These are phyloP conservation scores for Acrocephalus kingi DNA, from an alignment of 2,113 vertebrate species.

Conservation along the genomic window DNA sequence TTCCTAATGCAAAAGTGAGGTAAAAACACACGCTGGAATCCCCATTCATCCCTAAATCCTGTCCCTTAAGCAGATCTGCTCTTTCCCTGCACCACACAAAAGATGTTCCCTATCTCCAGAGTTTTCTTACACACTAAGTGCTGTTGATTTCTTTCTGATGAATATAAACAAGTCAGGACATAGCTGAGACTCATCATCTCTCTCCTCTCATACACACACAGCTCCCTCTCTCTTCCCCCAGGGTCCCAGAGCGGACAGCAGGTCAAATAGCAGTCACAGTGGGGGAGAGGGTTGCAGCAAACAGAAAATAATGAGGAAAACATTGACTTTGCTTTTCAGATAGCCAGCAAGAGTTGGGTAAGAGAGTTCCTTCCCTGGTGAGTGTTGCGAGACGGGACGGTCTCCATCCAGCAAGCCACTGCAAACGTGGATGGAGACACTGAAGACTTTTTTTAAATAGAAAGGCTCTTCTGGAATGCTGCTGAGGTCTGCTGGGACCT, in stretches of 20 bases:
- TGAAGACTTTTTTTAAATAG: not conserved
- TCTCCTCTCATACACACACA: not conserved
- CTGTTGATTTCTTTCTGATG: constrained; percentile 18
- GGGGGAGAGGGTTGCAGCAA: constrained; percentile 60
- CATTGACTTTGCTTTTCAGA: constrained; percentile 43
- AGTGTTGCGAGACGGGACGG: not conserved
- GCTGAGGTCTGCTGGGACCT: constrained; percentile 7
- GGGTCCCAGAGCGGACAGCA: constrained; percentile 17
- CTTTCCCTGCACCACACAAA: not conserved
- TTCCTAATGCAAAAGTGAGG: not conserved
- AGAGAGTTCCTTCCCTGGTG: not conserved
- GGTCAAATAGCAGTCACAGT: constrained; percentile 64
- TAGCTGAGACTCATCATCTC: not conserved
- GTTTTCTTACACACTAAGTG: not conserved
- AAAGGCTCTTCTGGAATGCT: constrained; percentile 26
- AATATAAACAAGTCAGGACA: not conserved
- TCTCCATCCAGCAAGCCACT: not conserved
- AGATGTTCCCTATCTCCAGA: not conserved
- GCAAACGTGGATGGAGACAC: not conserved
- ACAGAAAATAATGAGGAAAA: constrained; percentile 48
- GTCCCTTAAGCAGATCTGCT: not conserved
- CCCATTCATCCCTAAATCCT: not conserved
- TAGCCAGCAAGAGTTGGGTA: constrained; percentile 27
- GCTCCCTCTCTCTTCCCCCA: not conserved
- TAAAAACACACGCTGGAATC: not conserved